phyloP scores from a whole-genome alignment of 2,113 vertebrate species.

The Gopherus flavomarginatus region DNA sequence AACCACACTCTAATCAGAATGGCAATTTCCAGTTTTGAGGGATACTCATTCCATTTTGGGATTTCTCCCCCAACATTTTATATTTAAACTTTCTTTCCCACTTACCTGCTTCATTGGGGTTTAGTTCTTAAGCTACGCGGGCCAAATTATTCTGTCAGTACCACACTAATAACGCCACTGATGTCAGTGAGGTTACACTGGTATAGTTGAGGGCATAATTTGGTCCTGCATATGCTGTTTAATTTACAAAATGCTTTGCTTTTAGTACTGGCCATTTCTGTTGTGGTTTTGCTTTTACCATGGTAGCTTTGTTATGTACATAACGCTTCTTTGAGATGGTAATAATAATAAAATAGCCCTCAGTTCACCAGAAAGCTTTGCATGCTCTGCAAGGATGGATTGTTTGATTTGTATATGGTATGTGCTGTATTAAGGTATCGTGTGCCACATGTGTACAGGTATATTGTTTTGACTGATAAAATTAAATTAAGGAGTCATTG shows the following conservation, averaged over 20 bases:
- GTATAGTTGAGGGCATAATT: neutral
- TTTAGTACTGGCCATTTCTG: neutral
- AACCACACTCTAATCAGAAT: neutral
- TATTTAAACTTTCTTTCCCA: neutral
- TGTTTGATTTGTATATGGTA: neutral
- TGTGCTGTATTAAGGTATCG: neutral
- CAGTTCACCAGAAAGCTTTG: conserved; percentile 72
- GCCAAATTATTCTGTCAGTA: neutral
- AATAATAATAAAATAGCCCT: conserved; percentile 27
- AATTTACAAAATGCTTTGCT: conserved; percentile 5
- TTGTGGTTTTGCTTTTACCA: neutral
- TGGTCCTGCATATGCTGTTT: neutral
- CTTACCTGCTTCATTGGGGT: neutral
- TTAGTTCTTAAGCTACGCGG: neutral
- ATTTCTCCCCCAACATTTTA: neutral
- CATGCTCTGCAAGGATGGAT: conserved; percentile 16
- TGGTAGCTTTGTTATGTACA: neutral
- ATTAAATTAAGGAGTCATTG: neutral
- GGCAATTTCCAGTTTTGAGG: neutral
- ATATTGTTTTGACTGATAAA: neutral
- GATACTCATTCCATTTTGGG: neutral
- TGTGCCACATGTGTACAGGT: neutral
- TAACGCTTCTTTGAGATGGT: neutral
- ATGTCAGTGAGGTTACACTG: neutral
- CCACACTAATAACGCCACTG: neutral